These are phyloP conservation scores for Drosophila lacertosa DNA, from an alignment of 1,140 invertebrate species.

Conservation along the genomic window DNA sequence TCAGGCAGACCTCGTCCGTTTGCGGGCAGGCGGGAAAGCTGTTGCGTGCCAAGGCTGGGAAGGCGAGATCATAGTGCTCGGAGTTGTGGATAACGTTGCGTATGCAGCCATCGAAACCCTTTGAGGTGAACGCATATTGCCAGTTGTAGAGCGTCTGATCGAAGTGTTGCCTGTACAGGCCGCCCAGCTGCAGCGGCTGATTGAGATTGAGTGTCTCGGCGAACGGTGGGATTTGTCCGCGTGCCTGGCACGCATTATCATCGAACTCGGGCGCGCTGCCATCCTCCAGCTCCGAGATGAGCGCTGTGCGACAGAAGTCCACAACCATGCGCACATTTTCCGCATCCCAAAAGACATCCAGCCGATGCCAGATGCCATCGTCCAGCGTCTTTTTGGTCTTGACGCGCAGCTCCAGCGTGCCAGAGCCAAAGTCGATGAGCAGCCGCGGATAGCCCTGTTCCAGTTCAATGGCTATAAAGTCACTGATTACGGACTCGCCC, in stretches of 20 bases:
- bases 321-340: constrained; percentile 87
- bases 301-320: constrained; percentile 87
- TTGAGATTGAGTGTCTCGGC: constrained; percentile 89
- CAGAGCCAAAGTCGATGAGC: constrained; percentile 89
- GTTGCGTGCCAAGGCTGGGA: constrained; percentile 85
- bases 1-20: constrained; percentile 86
- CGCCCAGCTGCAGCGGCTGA: constrained; percentile 88
- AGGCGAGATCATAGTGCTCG: constrained; percentile 87
- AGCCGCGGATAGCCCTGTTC: constrained; percentile 87
- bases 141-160: constrained; percentile 85
- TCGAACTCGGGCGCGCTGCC: constrained; percentile 85
- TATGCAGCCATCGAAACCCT: constrained; percentile 88
- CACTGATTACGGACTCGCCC: constrained; percentile 85
- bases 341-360: constrained; percentile 88
- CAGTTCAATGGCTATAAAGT: constrained; percentile 89
- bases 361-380: constrained; percentile 89
- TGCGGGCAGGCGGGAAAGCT: constrained; percentile 86
- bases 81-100: constrained; percentile 89
- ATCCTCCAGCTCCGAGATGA: constrained; percentile 86
- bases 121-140: constrained; percentile 85
- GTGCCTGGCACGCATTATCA: constrained; percentile 87
- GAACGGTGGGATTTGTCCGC: constrained; percentile 87
- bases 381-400: constrained; percentile 86
- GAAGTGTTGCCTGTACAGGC: constrained; percentile 85
- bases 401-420: constrained; percentile 86